Evolutionary conservation across 2,113 vertebrate species (phyloP), one percentile per base, ranked within the genome.

Genomic region (Callithrix jacchus): DNA sequence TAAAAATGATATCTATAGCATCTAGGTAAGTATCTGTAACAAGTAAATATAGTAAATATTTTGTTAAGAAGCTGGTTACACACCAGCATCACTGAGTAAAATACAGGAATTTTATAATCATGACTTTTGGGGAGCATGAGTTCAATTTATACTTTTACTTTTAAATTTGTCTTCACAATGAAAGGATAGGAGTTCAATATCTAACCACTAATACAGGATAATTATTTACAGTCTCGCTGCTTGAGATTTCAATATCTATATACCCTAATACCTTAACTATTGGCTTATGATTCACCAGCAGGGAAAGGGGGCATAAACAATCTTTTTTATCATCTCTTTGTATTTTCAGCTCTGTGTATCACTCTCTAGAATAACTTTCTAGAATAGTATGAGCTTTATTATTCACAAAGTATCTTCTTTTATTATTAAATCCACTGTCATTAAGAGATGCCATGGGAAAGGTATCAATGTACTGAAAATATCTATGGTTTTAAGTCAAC

Each of bases 61-160:
- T 17, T 64, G 30, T 42, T 37, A 8, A 94, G 73, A 71, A 37
- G 8, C 40, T 87, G n/a, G 6, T 12, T 91, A 30, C 10, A 70
- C 25, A 86, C 47, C 16, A 58, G 6, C 14, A 92, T 3, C 12
- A 42, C 0, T 20, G 0, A 87, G 37, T 68, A 82, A 93, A 76
- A 93, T 32, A 71, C 6, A 87, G 13, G 42, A 11, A 54, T 76
- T 56, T 54, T 70, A 87, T 45, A 17, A 64, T 35, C 2, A 45
- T 64, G 70, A 89, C 47, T 87, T 93, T 56, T 40, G 35, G 1
- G 6, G 12, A 5, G 8, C 13, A 54, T 27, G 16, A 32, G 8
- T 64, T 94, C 76, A 89, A 54, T n/a, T 56, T 61, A 5, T 30
- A 54, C 32, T 91, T 81, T 84, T 95, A 76, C 18, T 80, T 85